Evolutionary conservation across 1,140 invertebrate genomes (phyloP).

Genomic region (Asobara japonica): DNA sequence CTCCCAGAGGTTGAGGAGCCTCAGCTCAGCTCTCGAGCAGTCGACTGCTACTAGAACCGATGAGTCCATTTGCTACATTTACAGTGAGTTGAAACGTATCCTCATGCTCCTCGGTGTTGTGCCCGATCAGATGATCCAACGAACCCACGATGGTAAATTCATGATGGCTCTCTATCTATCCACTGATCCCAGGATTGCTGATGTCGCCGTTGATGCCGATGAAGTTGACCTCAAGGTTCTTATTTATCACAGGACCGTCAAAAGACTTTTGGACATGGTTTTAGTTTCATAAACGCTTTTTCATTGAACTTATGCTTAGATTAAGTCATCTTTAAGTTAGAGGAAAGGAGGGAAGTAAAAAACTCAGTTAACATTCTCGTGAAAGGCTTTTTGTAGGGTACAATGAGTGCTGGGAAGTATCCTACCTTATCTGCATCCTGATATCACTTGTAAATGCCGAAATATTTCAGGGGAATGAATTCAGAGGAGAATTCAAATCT

Average conservation of each 20-base stretch:
- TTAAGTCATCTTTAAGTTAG: neutral
- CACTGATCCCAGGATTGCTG: neutral
- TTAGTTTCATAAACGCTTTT: neutral
- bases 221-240: neutral
- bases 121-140: neutral
- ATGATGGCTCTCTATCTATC: neutral
- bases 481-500: too few relatives aligned
- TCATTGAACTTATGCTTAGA: neutral
- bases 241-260: neutral
- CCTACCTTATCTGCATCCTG: too few relatives aligned
- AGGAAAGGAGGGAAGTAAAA: neutral
- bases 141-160: neutral
- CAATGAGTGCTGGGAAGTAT: too few relatives aligned
- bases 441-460: too few relatives aligned
- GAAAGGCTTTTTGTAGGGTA: neutral
- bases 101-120: neutral
- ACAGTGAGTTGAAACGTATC: neutral
- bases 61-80: neutral
- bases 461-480: too few relatives aligned
- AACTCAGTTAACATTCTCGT: neutral
- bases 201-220: neutral
- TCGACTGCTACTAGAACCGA: neutral
- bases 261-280: neutral
- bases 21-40: neutral
- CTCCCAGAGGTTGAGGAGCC: neutral